Evolutionary conservation across 2,888 invertebrate species (phyloP).

Genomic region (Sphaerophoria taeniata): DNA sequence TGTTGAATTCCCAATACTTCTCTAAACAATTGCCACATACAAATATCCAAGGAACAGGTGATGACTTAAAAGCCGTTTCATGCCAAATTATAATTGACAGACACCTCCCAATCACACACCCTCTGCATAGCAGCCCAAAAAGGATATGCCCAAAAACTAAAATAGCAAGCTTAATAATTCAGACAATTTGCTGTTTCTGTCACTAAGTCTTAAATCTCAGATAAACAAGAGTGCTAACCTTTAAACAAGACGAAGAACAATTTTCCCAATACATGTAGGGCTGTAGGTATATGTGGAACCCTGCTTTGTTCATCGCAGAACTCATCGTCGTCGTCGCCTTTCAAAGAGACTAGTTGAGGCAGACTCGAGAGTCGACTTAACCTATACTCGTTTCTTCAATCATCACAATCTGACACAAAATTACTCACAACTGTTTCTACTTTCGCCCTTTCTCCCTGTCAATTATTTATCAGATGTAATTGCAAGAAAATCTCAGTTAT

Average conservation of each 20-base stretch:
- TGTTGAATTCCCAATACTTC: neutral
- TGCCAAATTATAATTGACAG: conserved; percentile 4
- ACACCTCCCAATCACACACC: neutral
- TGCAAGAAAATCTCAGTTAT: conserved; percentile 55
- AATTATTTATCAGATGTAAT: conserved; percentile 69
- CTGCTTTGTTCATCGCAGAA: neutral
- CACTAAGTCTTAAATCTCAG: conserved; percentile 53
- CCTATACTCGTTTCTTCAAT: conserved; percentile 17
- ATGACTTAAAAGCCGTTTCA: neutral
- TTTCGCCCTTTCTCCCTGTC: conserved; percentile 35
- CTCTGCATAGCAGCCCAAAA: neutral
- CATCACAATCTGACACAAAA: conserved; percentile 66
- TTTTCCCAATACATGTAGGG: neutral
- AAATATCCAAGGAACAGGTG: neutral
- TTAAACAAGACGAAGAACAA: neutral
- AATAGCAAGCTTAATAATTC: conserved; percentile 62
- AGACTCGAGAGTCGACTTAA: neutral
- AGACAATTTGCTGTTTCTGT: conserved; percentile 51
- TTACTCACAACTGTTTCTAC: conserved; percentile 34
- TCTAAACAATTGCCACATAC: neutral
- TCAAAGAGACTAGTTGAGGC: neutral
- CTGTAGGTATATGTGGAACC: conserved; percentile 16
- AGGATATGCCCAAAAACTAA: neutral
- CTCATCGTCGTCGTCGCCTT: neutral
- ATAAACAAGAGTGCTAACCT: conserved; percentile 24